Conservation (phyloP, 1,140 invertebrate genomes). For the Metopolophium dirhodum region DNA sequence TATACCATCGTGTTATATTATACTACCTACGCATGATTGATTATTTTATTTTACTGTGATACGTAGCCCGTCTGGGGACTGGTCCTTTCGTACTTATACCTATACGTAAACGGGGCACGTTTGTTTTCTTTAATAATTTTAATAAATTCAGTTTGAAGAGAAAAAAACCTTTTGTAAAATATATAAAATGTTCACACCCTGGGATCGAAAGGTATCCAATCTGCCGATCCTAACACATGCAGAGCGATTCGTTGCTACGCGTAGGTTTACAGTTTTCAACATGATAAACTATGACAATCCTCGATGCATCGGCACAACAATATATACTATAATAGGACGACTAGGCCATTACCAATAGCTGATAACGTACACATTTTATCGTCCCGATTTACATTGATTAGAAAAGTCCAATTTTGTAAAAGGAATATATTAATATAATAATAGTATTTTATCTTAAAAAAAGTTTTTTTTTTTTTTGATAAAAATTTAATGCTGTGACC, state of each 20-base stretch:
- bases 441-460: not conserved
- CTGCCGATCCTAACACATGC: not conserved
- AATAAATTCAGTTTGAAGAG: conserved; percentile 4
- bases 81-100: not conserved
- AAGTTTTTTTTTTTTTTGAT: too few relatives aligned
- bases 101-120: not conserved
- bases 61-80: not conserved
- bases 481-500: not conserved
- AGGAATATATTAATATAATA: not conserved
- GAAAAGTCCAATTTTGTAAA: not conserved
- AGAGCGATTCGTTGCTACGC: not conserved
- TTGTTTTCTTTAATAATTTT: conserved; percentile 5
- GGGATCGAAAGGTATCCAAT: not conserved
- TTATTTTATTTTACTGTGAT: not conserved
- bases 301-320: not conserved
- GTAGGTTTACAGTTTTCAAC: not conserved
- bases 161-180: conserved; percentile 19
- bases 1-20: not conserved
- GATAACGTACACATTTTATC: not conserved
- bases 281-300: not conserved
- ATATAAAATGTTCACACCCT: not conserved
- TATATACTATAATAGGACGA: not conserved
- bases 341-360: not conserved
- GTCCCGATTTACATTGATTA: not conserved
- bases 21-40: not conserved